phyloP scores from a whole-genome alignment of 2,888 invertebrate species.

The Orthosia cruda region DNA sequence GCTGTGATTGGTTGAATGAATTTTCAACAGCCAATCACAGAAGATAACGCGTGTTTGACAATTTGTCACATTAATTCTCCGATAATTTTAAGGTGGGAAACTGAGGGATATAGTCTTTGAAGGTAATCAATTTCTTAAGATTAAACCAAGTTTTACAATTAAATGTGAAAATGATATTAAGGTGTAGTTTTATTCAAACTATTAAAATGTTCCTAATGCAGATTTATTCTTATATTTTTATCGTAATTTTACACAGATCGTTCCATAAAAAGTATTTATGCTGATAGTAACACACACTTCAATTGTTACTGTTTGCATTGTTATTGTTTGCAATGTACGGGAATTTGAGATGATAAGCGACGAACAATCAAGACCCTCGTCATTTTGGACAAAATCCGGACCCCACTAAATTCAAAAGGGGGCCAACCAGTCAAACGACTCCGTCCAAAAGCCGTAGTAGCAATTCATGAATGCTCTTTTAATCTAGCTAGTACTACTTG shows the following conservation, averaged over 20 bases:
- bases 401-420: constrained; percentile 39
- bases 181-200: not conserved
- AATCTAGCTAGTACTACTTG: not conserved
- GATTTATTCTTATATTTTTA: not conserved
- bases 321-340: constrained; percentile 2
- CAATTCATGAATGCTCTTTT: constrained; percentile 28
- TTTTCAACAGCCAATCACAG: too few relatives aligned
- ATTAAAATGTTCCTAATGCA: not conserved
- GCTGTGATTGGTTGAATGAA: too few relatives aligned
- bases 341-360: constrained; percentile 13
- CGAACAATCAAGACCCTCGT: constrained; percentile 13
- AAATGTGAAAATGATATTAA: not conserved
- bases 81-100: too few relatives aligned
- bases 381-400: constrained; percentile 35
- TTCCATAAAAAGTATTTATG: not conserved
- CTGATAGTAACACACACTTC: not conserved
- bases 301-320: not conserved
- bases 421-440: constrained; percentile 32
- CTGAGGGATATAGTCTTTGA: not conserved
- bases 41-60: too few relatives aligned
- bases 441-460: constrained; percentile 3
- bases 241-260: constrained; percentile 1
- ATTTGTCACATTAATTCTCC: too few relatives aligned
- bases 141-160: not conserved
- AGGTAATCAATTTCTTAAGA: not conserved